phyloP scores from a whole-genome alignment of 2,113 vertebrate species.

The Serinus canaria region DNA sequence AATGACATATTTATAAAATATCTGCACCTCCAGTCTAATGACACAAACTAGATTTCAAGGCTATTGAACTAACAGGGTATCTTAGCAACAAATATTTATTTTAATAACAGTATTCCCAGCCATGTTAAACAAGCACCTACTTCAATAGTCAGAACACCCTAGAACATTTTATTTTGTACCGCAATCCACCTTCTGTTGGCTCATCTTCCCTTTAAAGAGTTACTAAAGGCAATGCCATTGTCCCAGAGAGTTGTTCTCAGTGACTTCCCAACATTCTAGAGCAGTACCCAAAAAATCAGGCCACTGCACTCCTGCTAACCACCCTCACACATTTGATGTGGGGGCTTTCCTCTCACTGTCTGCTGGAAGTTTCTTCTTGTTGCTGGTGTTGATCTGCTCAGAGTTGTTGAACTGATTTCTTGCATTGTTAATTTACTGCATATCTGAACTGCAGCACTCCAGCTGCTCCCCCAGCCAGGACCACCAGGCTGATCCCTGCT shows the following conservation, averaged over 20 bases:
- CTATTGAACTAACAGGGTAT: constrained; percentile 30
- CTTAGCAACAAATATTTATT: constrained; percentile 62
- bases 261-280: background rate
- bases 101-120: constrained; percentile 39
- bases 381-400: background rate
- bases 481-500: background rate
- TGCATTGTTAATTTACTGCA: background rate
- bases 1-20: constrained; percentile 9
- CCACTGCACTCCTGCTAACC: background rate
- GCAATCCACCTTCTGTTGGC: background rate
- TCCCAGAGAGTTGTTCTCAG: background rate
- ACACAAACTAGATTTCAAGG: constrained; percentile 33
- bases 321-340: background rate
- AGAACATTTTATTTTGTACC: background rate
- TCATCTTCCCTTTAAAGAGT: background rate
- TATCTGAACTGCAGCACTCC: background rate
- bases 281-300: background rate
- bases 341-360: background rate
- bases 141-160: background rate
- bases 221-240: background rate
- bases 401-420: background rate
- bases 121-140: constrained; percentile 33
- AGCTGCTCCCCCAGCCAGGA: background rate
- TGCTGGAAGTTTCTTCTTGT: background rate
- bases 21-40: constrained; percentile 6